Base-by-base conservation (phyloP, 2,113 vertebrate species). In the Malaclemys terrapin region DNA sequence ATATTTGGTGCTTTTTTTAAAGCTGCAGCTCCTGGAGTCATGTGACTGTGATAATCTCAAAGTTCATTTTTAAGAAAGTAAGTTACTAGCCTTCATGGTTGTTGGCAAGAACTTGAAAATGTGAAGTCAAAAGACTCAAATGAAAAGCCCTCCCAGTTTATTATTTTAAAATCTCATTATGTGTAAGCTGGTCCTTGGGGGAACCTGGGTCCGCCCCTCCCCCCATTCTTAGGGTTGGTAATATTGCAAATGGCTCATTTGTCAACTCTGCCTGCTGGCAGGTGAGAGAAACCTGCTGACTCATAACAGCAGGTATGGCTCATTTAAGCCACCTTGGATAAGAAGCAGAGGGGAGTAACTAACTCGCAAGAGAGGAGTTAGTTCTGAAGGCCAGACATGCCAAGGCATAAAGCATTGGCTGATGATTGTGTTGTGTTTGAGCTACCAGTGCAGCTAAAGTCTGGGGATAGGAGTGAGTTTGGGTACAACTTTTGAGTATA, bases 61-160 rank as follows among this genome's bases (percentile, higher is more conserved):
- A 24, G 19, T 54, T 54, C 54, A 9, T 56, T 56, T 56, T 56
- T 56, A 56, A 56, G 22, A 24, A 56, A 56, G 54, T 25, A 56
- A 56, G 3, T 56, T 10, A 24, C 54, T 56, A 56, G 54, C 54
- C 54, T 56, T 56, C 22, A 10, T 56, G 54, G 17, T 5, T 35
- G 1, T 20, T 1, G 1, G 0, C 13, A 59, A 38, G 78, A 78
- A 69, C 83, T 81, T 86, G 53, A 84, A 52, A n/a, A 29, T 0
- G 0, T 81, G 69, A 53, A 8, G 10, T 25, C n/a, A 10, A n/a
- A 72, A 25, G 52, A 42, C 10, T 59, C 57, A 42, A 80, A 19
- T 1, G 56, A 38, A 31, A 79, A 83, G 57, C 76, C 25, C 0
- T 24, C 49, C 0, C 5, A 6, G 9, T 59, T 52, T 11, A 2